Conservation (phyloP, 2,888 invertebrate species). For the Lutraria lutraria region DNA sequence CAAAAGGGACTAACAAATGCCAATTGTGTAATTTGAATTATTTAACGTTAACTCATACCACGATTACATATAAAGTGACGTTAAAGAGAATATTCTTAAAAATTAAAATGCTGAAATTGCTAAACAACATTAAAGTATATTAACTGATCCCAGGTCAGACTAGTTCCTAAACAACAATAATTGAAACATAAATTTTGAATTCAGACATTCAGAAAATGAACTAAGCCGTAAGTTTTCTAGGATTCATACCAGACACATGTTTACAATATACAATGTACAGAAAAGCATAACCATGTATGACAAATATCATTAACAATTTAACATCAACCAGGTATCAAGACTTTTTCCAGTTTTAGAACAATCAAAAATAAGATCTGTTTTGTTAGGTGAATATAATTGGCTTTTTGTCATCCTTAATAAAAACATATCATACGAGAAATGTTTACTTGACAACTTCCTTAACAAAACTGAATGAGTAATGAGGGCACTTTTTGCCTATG, state of each 20-base stretch:
- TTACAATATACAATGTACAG: not conserved
- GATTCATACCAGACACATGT: not conserved
- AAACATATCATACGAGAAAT: not conserved
- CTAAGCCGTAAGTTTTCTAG: not conserved
- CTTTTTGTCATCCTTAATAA: not conserved
- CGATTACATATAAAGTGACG: not conserved
- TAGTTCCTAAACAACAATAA: not conserved
- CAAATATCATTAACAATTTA: not conserved
- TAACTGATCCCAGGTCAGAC: not conserved
- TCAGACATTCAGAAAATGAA: not conserved
- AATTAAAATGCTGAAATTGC: not conserved
- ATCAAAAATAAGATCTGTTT: not conserved
- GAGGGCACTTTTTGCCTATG: not conserved
- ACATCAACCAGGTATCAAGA: not conserved
- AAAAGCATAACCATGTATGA: not conserved
- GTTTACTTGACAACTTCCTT: constrained; percentile 14
- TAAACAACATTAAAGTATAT: not conserved
- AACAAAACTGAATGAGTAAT: constrained; percentile 20
- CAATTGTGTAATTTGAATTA: not conserved
- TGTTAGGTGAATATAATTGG: not conserved
- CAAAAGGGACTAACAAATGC: too few species aligned
- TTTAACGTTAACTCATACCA: not conserved
- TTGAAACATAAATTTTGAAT: not conserved
- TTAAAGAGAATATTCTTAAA: not conserved
- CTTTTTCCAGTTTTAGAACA: not conserved